These are phyloP conservation scores for Pammene aurita DNA, from an alignment of 2,888 invertebrate genomes.

Conservation along the genomic window DNA sequence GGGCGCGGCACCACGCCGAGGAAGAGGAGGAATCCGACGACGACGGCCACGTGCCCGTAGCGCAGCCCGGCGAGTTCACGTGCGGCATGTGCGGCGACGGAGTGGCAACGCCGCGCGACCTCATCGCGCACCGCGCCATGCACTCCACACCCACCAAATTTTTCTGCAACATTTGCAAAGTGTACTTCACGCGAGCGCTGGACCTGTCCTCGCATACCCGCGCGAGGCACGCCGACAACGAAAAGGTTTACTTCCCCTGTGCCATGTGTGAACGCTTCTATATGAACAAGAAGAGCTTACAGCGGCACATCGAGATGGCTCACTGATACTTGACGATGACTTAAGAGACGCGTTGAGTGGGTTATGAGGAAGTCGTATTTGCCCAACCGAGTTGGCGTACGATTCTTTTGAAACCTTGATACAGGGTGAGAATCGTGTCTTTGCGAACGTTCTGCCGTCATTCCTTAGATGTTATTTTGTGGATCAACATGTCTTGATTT, in stretches of 20 bases:
- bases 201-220: slow-evolving; percentile 78
- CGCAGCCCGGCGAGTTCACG: slow-evolving; percentile 76
- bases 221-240: slow-evolving; percentile 78
- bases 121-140: slow-evolving; percentile 82
- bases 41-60: slow-evolving; percentile 61
- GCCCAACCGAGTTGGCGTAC: slow-evolving; percentile 6
- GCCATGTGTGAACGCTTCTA: slow-evolving; percentile 83
- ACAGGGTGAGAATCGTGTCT: slow-evolving; percentile 40
- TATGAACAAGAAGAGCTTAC: slow-evolving; percentile 81
- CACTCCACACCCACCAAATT: slow-evolving; percentile 79
- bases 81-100: slow-evolving; percentile 83
- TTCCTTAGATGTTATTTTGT: slow-evolving; percentile 58
- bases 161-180: slow-evolving; percentile 84
- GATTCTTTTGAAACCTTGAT: slow-evolving; percentile 15
- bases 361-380: background rate
- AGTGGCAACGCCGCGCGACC: slow-evolving; percentile 79
- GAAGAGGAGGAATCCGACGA: slow-evolving; percentile 72
- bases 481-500: slow-evolving; percentile 52
- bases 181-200: slow-evolving; percentile 75
- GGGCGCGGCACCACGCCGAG: slow-evolving; percentile 83
- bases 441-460: slow-evolving; percentile 55
- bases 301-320: slow-evolving; percentile 80
- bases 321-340: slow-evolving; percentile 65
- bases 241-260: slow-evolving; percentile 83
- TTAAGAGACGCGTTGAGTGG: background rate